A percentile compares a stretch with the other conserved stretches of the same genome.
Evolutionary conservation across 2,797 vertebrate genomes (phyloP).

Genomic region (Parauchenoglanis punctatus): DNA sequence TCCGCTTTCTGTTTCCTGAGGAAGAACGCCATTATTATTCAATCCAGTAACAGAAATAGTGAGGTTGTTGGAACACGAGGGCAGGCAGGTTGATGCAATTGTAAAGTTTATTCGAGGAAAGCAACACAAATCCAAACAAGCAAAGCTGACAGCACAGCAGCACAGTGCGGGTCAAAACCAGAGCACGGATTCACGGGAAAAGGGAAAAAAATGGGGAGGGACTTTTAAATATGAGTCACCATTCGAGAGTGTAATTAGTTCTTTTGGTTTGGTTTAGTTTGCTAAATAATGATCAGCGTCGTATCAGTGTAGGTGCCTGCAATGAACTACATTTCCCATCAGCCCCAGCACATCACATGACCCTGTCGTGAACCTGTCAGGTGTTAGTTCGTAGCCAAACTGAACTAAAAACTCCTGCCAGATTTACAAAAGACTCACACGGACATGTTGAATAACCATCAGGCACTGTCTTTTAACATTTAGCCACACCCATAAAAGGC

Average conservation of each 20-base stretch:
- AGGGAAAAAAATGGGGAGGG: not conserved
- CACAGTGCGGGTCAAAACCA: not conserved
- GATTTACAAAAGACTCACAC: not conserved
- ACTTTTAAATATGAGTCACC: not conserved
- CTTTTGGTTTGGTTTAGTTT: not conserved
- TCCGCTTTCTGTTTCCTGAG: not conserved
- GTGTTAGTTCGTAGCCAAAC: not conserved
- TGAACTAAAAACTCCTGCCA: not conserved
- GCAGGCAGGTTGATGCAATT: slow-evolving; percentile 4
- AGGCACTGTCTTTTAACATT: not conserved
- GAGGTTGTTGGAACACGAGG: not conserved
- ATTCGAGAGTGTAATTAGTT: not conserved
- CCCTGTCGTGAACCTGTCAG: not conserved
- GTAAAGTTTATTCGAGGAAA: slow-evolving; percentile 1
- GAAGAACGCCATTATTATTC: slow-evolving; percentile 6
- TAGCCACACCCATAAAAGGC: not conserved
- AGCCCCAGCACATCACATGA: not conserved
- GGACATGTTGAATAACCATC: too few relatives aligned
- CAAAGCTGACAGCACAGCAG: slow-evolving; percentile 9
- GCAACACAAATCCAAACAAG: slow-evolving; percentile 18
- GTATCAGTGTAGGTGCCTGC: not conserved
- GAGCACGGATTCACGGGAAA: not conserved
- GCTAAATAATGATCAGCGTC: not conserved
- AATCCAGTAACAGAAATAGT: not conserved
- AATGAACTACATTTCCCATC: not conserved